phyloP scores from a whole-genome alignment of 2,888 invertebrate genomes.

The Dicyrtoma fusca region DNA sequence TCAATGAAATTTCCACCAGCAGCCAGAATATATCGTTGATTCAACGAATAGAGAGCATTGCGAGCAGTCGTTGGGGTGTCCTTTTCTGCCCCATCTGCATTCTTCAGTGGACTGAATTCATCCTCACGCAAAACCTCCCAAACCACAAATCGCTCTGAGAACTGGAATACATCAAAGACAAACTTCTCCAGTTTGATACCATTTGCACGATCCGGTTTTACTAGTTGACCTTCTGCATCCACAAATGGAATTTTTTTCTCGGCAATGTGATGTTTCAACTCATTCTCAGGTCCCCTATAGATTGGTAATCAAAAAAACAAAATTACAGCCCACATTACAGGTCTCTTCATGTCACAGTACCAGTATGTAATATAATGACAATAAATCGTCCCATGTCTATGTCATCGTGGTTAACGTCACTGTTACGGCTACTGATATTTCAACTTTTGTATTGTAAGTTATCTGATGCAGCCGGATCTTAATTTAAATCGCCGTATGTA shows the following conservation, averaged over 20 bases:
- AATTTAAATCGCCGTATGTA: too few relatives aligned
- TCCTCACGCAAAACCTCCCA: slow-evolving; percentile 89
- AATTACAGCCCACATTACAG: too few relatives aligned
- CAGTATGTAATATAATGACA: too few relatives aligned
- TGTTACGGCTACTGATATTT: too few relatives aligned
- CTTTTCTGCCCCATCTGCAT: slow-evolving; percentile 81
- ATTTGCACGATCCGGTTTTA: slow-evolving; percentile 81
- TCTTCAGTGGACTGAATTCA: slow-evolving; percentile 97
- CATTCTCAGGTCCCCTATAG: slow-evolving; percentile 67
- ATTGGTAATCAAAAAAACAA: neutral
- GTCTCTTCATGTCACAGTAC: too few relatives aligned
- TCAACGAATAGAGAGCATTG: slow-evolving; percentile 74
- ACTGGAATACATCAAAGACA: slow-evolving; percentile 97
- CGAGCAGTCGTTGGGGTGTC: slow-evolving; percentile 90
- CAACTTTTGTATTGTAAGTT: too few relatives aligned
- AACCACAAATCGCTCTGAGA: slow-evolving; percentile 86
- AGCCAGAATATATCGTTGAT: slow-evolving; percentile 75
- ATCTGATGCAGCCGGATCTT: too few relatives aligned
- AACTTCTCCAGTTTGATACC: slow-evolving; percentile 99
- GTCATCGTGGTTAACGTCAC: too few relatives aligned
- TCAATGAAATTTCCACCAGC: slow-evolving; percentile 76
- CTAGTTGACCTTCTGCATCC: slow-evolving; percentile 70
- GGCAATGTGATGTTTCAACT: slow-evolving; percentile 89
- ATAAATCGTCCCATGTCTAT: too few relatives aligned
- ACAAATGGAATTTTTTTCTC: slow-evolving; percentile 95